Conservation (phyloP, 2,113 vertebrate species). For the Phyllostomus discolor region DNA sequence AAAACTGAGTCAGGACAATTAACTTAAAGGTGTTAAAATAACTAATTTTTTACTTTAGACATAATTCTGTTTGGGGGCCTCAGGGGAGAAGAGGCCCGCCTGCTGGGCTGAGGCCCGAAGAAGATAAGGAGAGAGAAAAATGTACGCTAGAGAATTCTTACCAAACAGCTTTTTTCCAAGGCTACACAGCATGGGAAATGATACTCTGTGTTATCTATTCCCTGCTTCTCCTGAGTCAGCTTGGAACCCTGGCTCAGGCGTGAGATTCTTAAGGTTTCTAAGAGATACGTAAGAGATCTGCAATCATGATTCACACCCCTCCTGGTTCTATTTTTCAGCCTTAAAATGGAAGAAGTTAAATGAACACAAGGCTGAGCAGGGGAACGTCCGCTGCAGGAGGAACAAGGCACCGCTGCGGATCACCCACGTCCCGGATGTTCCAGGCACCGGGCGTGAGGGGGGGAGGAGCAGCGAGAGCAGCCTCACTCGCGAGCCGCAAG, state of each 20-base stretch:
- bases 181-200: not conserved
- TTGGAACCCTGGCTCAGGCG: not conserved
- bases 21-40: not conserved
- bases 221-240: not conserved
- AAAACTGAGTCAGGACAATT: not conserved
- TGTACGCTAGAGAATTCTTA: not conserved
- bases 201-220: not conserved
- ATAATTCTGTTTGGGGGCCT: not conserved
- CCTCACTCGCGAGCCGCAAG: not conserved
- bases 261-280: not conserved
- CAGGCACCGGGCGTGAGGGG: not conserved
- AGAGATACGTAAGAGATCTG: not conserved
- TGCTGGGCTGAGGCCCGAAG: not conserved
- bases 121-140: not conserved
- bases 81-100: not conserved
- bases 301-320: not conserved
- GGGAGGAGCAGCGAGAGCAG: too few relatives aligned
- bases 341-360: not conserved
- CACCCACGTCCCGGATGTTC: not conserved
- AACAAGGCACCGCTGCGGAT: not conserved
- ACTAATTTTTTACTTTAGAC: not conserved
- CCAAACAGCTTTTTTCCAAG: not conserved
- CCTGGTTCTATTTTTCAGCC: not conserved
- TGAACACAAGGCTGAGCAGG: not conserved
- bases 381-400: not conserved